Evolutionary conservation across 2,888 invertebrate genomes (phyloP), one percentile per base, ranked within the genome.

Genomic region (Xestia ashworthii): DNA sequence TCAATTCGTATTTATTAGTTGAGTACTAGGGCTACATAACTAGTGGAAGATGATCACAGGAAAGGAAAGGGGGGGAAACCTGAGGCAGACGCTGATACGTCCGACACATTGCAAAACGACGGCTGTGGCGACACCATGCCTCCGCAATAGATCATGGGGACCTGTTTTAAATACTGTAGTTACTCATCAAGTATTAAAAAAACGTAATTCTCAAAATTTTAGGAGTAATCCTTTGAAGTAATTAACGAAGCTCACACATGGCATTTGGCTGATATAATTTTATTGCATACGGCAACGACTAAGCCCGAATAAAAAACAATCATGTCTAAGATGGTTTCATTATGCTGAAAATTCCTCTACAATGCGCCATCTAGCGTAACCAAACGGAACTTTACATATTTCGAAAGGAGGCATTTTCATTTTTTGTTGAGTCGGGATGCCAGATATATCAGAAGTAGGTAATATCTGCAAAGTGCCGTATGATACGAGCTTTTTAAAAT

Each of bases 51-150:
- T 74, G 53, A 46, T 44, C 74, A 74, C 55, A 69, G 85, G 67
- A 72, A 70, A 82, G 66, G 66, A 71, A n/a, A 86, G 48, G 60
- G 72, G 38, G 41, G 53, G 62, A 71, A 92, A 96, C 96, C 96
- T 96, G 96, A 96, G 64, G 91, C 95, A 50, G 96, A 93, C 19
- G 96, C 94, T 19, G 95, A 95, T 80, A 96, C 92, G 83, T 96
- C 96, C 48, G 96, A 96, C 58, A 96, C 95, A 92, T 96, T 96
- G 94, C 96, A 96, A 91, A 93, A 96, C 85, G 96, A 95, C 73
- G 95, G 95, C 90, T 96, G 96, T 76, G 96, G 96, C 48, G 96
- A 96, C 89, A 95, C 93, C 95, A 96, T 94, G 76, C 94, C 95
- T 67, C 95, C 95, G 91, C 96, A 96, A 90, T 93, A 96, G 92